Evolutionary conservation across 2,888 invertebrate species (phyloP).

Genomic region (Archaeoteleia sp.): DNA sequence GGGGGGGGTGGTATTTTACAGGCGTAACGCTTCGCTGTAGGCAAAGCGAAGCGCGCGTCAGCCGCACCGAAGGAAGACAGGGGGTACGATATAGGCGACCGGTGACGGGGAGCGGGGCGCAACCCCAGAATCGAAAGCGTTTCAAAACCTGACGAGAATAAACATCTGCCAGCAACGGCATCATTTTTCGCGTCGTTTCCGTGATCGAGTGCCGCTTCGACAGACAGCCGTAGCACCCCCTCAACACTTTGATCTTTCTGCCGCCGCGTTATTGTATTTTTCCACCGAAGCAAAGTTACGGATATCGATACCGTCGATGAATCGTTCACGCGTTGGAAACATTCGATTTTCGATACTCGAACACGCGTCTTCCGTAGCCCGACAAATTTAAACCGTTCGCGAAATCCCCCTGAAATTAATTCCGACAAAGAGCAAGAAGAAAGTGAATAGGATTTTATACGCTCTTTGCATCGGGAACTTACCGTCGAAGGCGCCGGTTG

Average conservation of each 20-base stretch:
- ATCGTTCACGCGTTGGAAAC: constrained; percentile 13
- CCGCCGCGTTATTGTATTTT: constrained; percentile 8
- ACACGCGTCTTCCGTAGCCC: too few species aligned
- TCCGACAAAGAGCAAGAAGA: too few species aligned
- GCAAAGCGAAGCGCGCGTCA: background rate
- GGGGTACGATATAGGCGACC: background rate
- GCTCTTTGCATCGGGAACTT: too few species aligned
- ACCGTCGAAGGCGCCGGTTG: too few species aligned
- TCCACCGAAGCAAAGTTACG: constrained; percentile 7
- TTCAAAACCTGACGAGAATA: constrained; percentile 32
- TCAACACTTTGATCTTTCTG: constrained; percentile 28
- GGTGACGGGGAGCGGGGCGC: constrained; percentile 1
- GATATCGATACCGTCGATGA: constrained; percentile 27
- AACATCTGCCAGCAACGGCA: constrained; percentile 25
- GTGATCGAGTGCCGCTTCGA: constrained; percentile 26
- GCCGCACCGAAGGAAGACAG: background rate
- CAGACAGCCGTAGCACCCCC: constrained; percentile 17
- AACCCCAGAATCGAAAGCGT: constrained; percentile 9
- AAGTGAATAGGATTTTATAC: too few species aligned
- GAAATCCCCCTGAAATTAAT: too few species aligned
- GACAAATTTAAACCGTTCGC: too few species aligned
- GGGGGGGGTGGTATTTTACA: constrained; percentile 30
- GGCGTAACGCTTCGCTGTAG: constrained; percentile 10
- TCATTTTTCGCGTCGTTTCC: constrained; percentile 35
- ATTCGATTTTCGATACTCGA: constrained; percentile 19